phyloP scores from a whole-genome alignment of 2,888 invertebrate genomes.

The Brachypalpus laphriformis region DNA sequence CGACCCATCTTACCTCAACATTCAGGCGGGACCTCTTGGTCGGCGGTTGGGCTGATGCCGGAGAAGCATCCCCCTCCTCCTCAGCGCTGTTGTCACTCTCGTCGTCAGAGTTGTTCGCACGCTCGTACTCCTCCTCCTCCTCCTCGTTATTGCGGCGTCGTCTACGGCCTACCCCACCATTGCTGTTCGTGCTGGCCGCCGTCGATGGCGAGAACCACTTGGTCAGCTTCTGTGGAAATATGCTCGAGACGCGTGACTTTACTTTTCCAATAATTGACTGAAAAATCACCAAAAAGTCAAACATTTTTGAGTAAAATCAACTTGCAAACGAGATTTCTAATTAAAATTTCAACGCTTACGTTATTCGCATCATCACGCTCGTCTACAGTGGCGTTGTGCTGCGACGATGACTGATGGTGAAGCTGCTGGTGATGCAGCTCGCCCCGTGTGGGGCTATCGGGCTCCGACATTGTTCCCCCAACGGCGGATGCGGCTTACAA shows the following conservation, averaged over 20 bases:
- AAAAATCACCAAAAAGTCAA: conserved; percentile 64
- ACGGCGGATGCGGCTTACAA: conserved; percentile 29
- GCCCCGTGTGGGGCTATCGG: conserved; percentile 72
- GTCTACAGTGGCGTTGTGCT: conserved; percentile 59
- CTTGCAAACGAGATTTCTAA: background rate
- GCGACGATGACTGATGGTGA: conserved; percentile 33
- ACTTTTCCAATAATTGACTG: conserved; percentile 82
- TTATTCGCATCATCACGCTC: conserved; percentile 70
- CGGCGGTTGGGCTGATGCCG: conserved; percentile 49
- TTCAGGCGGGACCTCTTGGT: conserved; percentile 56
- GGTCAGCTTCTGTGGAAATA: conserved; percentile 79
- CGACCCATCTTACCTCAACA: conserved; percentile 68
- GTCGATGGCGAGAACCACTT: conserved; percentile 81
- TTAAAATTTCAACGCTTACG: conserved; percentile 60
- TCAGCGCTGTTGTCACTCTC: conserved; percentile 77
- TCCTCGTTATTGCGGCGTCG: conserved; percentile 78
- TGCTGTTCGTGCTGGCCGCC: conserved; percentile 59
- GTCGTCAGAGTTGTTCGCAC: conserved; percentile 75
- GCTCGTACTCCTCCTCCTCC: conserved; percentile 76
- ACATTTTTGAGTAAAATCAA: conserved; percentile 29
- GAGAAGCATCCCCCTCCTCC: conserved; percentile 55
- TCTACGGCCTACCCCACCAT: conserved; percentile 77
- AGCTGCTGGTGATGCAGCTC: conserved; percentile 68
- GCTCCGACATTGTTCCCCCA: conserved; percentile 62
- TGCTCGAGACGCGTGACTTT: conserved; percentile 80